Conservation (phyloP, 2,888 invertebrate species). For the Linnaemya tessellans region DNA sequence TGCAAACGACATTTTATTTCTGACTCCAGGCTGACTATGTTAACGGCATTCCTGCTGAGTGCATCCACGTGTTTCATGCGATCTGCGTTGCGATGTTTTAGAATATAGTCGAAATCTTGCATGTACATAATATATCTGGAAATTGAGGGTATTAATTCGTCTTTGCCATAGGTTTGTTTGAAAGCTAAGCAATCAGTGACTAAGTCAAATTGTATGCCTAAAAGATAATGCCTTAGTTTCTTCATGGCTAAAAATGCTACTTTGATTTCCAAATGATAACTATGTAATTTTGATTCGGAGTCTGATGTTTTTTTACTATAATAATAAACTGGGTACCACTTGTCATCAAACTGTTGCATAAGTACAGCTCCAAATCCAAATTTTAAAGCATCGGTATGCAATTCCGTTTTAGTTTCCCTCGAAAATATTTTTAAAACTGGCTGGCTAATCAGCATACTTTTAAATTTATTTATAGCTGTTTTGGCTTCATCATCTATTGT, state of each 20-base stretch:
- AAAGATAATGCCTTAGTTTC: conserved; percentile 74
- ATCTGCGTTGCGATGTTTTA: conserved; percentile 67
- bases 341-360: conserved; percentile 62
- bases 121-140: conserved; percentile 72
- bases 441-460: conserved; percentile 19
- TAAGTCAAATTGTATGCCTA: conserved; percentile 56
- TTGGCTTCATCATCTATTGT: conserved; percentile 36
- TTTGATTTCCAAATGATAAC: conserved; percentile 74
- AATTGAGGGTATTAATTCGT: conserved; percentile 57
- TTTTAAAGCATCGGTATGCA: conserved; percentile 71
- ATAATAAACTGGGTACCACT: conserved; percentile 66
- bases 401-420: conserved; percentile 56
- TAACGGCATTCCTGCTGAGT: too few relatives aligned
- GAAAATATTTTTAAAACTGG: conserved; percentile 59
- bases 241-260: conserved; percentile 72
- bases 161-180: conserved; percentile 56
- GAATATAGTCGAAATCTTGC: conserved; percentile 70
- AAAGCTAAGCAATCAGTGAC: conserved; percentile 64
- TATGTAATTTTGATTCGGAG: conserved; percentile 53
- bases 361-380: conserved; percentile 64
- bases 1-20: conserved; percentile 33
- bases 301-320: conserved; percentile 55
- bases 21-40: too few relatives aligned
- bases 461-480: conserved; percentile 54
- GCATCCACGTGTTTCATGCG: conserved; percentile 73